Conservation (phyloP, 1,140 invertebrate genomes). For the Listronotus bonariensis region DNA sequence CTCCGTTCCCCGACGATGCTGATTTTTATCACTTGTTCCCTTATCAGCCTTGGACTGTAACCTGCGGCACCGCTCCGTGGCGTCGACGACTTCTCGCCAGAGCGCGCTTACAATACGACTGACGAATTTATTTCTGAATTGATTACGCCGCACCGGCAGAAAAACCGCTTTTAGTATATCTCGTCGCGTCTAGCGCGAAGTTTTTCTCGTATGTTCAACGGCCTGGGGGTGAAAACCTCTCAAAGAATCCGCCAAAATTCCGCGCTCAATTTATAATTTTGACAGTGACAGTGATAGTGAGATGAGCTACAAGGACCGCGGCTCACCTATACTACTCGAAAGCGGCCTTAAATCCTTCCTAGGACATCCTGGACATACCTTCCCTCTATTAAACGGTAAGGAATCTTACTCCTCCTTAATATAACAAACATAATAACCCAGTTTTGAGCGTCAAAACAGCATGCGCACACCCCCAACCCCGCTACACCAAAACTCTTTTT, state of each 20-base stretch:
- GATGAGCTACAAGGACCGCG: slow-evolving; percentile 56
- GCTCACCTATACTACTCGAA: slow-evolving; percentile 54
- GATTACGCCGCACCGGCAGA: slow-evolving; percentile 42
- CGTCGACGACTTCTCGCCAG: slow-evolving; percentile 33
- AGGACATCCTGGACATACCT: slow-evolving; percentile 55
- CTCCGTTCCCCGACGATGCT: slow-evolving; percentile 31
- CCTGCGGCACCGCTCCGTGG: slow-evolving; percentile 40
- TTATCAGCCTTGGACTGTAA: slow-evolving; percentile 55
- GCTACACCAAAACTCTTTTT: no score
- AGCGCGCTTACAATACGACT: slow-evolving; percentile 51
- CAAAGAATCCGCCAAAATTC: slow-evolving; percentile 54
- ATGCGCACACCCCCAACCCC: neutral
- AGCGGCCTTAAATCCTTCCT: slow-evolving; percentile 56
- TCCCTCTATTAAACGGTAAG: slow-evolving; percentile 55
- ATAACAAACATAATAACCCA: no score
- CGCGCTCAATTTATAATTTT: slow-evolving; percentile 54
- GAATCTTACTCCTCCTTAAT: no score
- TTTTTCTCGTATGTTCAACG: slow-evolving; percentile 40
- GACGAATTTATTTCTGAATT: slow-evolving; percentile 54
- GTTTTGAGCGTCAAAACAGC: slow-evolving; percentile 3
- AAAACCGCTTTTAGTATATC: slow-evolving; percentile 15
- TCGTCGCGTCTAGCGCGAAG: slow-evolving; percentile 31
- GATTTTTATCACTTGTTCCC: slow-evolving; percentile 44
- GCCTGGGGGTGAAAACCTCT: slow-evolving; percentile 47
- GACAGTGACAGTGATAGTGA: slow-evolving; percentile 56